Evolutionary conservation across 2,113 vertebrate species (phyloP).

Genomic region (Felis chaus): DNA sequence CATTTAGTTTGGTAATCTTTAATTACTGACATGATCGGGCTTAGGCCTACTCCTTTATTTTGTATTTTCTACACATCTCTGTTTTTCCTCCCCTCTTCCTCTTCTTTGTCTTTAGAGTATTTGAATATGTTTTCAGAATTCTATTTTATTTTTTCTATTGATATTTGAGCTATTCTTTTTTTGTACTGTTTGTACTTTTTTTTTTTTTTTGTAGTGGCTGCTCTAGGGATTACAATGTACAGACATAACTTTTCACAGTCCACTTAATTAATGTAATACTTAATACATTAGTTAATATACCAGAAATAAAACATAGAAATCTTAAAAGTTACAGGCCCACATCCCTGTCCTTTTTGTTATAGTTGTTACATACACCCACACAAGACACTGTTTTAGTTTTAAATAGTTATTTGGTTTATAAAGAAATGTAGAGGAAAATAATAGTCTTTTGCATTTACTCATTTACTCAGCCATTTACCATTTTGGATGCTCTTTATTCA

Average conservation of each 20-base stretch:
- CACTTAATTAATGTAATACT: background rate
- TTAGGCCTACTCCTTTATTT: constrained; percentile 12
- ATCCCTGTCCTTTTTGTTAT: background rate
- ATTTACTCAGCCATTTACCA: background rate
- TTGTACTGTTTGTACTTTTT: background rate
- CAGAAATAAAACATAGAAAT: constrained; percentile 23
- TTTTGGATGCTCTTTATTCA: constrained; percentile 4
- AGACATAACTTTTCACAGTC: background rate
- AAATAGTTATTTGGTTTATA: constrained; percentile 28
- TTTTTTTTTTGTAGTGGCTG: background rate
- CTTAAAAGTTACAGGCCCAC: background rate
- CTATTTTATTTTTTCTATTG: background rate
- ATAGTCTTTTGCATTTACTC: background rate
- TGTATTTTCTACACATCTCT: background rate
- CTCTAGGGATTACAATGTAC: background rate
- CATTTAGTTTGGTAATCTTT: background rate
- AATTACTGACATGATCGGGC: background rate
- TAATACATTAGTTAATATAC: constrained; percentile 29
- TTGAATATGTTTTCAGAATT: constrained; percentile 9
- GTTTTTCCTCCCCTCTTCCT: background rate
- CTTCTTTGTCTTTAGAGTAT: background rate
- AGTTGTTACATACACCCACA: background rate
- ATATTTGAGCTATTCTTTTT: background rate
- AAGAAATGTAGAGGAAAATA: background rate
- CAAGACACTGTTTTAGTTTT: constrained; percentile 36